phyloP scores from a whole-genome alignment of 2,888 invertebrate species.

The Blastobasis lacticolella region DNA sequence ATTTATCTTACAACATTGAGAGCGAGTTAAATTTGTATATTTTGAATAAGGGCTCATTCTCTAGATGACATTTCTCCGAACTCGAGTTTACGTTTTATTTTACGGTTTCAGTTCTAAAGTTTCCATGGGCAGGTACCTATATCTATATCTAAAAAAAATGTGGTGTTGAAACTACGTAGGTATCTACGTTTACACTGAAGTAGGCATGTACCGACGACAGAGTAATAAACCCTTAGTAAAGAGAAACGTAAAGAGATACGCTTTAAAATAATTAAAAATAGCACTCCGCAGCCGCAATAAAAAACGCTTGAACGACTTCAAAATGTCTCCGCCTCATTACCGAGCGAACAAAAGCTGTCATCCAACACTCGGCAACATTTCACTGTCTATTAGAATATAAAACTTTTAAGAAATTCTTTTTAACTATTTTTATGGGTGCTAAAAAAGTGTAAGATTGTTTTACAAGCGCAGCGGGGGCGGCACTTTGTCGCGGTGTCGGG shows the following conservation, averaged over 20 bases:
- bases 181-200: too few relatives aligned
- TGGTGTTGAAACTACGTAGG: too few relatives aligned
- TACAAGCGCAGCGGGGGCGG: constrained; percentile 63
- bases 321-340: constrained; percentile 67
- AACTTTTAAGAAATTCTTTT: constrained; percentile 55
- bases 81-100: too few relatives aligned
- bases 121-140: too few relatives aligned
- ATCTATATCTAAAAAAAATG: too few relatives aligned
- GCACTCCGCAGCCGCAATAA: constrained; percentile 54
- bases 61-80: too few relatives aligned
- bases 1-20: constrained; percentile 59
- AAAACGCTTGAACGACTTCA: constrained; percentile 50
- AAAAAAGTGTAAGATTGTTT: constrained; percentile 72
- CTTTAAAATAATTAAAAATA: constrained; percentile 53
- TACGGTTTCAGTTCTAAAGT: too few relatives aligned
- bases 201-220: too few relatives aligned
- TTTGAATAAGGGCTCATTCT: constrained; percentile 23
- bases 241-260: constrained; percentile 2
- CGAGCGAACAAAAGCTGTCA: constrained; percentile 73
- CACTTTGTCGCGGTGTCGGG: constrained; percentile 64
- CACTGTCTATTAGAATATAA: constrained; percentile 69
- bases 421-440: constrained; percentile 70
- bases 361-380: constrained; percentile 70
- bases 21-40: constrained; percentile 50
- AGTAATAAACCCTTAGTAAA: too few relatives aligned